Evolutionary conservation across 2,113 vertebrate genomes (phyloP), one percentile per base, ranked within the genome.

Genomic region (Trichomycterus rosablanca): DNA sequence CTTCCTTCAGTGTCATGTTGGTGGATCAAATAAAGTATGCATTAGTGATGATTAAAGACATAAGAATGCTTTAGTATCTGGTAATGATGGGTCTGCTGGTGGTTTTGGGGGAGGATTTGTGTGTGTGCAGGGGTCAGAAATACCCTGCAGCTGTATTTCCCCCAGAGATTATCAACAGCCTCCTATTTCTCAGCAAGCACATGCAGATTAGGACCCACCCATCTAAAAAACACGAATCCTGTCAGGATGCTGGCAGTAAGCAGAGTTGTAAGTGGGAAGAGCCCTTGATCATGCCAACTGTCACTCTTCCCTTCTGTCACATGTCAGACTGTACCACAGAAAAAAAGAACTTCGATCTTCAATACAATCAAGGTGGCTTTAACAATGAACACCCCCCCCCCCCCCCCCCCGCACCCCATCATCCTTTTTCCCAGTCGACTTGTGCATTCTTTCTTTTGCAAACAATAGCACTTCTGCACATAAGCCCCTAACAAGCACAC

Each of bases 231-330:
- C 58, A 54, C 19, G 18, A 58, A 66, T 74, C 50, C 50, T 56
- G 50, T 68, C 52, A 66, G 66, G 40, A 50, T 42, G 34, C 48
- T 68, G 51, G 23, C 8, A 50, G 51, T 45, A 30, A 34, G 57
- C 10, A 34, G n/a, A n/a, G n/a, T n/a, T 14, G 28, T 14, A 8
- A 22, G 11, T 11, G 19, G 19, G 62, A 52, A 65, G 46, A 69
- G 56, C 68, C 66, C 76, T 76, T 74, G 74, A 78, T 76, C 54
- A 69, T 40, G 12, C 48, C 39, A 63, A 60, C 66, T 26, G 49
- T 63, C 11, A 20, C 18, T 28, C 23, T 53, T 43, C 53, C 55
- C 48, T 58, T 44, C 63, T 62, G 30, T 20, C 52, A 46, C 40
- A 57, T 74, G 69, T 72, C 73, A 74, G 63, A 63, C 56, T 40